A percentile compares a stretch with the other conserved stretches of the same genome.
Conservation (phyloP, 2,888 invertebrate genomes). For the Cephonodes hylas region DNA sequence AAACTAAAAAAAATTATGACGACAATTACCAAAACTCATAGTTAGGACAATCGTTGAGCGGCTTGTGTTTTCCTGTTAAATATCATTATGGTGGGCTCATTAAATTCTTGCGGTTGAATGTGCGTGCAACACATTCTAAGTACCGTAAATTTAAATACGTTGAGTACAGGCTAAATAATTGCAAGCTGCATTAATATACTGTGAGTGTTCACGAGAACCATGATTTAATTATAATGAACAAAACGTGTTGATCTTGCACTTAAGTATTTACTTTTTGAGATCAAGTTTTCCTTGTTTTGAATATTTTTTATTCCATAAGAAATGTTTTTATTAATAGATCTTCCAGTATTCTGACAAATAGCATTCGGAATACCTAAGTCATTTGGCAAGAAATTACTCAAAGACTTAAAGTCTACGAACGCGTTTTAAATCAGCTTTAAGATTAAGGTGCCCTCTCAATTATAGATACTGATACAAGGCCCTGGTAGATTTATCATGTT, state of each 20-base stretch:
- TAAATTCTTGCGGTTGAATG: background rate
- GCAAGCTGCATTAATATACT: background rate
- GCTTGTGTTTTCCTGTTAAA: background rate
- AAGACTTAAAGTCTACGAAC: no score
- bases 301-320: no score
- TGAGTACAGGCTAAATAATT: background rate
- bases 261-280: no score
- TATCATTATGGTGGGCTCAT: constrained; percentile 19
- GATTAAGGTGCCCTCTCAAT: no score
- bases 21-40: background rate
- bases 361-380: no score
- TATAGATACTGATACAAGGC: background rate
- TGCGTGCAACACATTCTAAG: background rate
- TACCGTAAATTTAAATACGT: background rate
- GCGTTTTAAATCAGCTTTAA: no score
- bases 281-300: no score
- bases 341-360: no score
- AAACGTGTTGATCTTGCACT: no score
- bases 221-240: background rate
- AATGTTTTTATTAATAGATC: no score
- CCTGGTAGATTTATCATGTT: background rate
- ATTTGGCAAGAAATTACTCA: no score
- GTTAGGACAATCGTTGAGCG: background rate
- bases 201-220: background rate
- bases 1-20: background rate